phyloP scores from a whole-genome alignment of 2,797 vertebrate species.

The Pseudotriccus pelzelni region DNA sequence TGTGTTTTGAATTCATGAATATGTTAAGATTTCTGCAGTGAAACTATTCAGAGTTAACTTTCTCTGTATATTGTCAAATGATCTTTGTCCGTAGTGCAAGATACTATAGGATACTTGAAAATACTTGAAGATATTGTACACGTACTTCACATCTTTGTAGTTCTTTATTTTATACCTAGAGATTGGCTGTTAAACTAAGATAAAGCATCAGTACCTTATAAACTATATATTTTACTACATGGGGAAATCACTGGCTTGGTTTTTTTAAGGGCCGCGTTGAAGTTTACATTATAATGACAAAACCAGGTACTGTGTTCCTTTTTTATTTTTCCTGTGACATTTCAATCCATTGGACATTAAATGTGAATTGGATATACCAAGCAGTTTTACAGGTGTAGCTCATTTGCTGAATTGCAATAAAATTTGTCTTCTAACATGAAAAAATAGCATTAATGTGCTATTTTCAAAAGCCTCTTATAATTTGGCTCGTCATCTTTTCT shows the following conservation, averaged over 20 bases:
- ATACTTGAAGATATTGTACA: slow-evolving; percentile 58
- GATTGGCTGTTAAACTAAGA: slow-evolving; percentile 25
- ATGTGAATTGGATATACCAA: slow-evolving; percentile 51
- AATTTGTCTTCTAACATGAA: slow-evolving; percentile 52
- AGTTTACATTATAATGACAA: slow-evolving; percentile 51
- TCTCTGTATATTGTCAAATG: slow-evolving; percentile 33
- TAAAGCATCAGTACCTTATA: slow-evolving; percentile 37
- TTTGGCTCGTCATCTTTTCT: neutral
- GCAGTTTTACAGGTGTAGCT: slow-evolving; percentile 54
- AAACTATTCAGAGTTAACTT: slow-evolving; percentile 15
- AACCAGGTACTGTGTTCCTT: slow-evolving; percentile 54
- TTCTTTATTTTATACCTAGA: slow-evolving; percentile 57
- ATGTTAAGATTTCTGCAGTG: slow-evolving; percentile 29
- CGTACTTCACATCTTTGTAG: slow-evolving; percentile 53
- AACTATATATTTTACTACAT: slow-evolving; percentile 57
- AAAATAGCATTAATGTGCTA: slow-evolving; percentile 61
- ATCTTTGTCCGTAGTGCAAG: slow-evolving; percentile 26
- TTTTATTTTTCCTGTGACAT: slow-evolving; percentile 44
- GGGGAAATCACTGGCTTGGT: slow-evolving; percentile 25
- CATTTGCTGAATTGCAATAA: slow-evolving; percentile 65
- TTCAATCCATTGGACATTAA: slow-evolving; percentile 50
- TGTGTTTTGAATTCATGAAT: slow-evolving; percentile 13
- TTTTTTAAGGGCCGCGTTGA: slow-evolving; percentile 3
- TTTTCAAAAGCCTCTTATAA: neutral
- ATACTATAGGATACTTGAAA: slow-evolving; percentile 50